Percentiles rank a stretch among this genome's conserved stretches.
Evolutionary conservation across 2,888 invertebrate genomes (phyloP).

Genomic region (Pseudococcus jackbeardsleyi): DNA sequence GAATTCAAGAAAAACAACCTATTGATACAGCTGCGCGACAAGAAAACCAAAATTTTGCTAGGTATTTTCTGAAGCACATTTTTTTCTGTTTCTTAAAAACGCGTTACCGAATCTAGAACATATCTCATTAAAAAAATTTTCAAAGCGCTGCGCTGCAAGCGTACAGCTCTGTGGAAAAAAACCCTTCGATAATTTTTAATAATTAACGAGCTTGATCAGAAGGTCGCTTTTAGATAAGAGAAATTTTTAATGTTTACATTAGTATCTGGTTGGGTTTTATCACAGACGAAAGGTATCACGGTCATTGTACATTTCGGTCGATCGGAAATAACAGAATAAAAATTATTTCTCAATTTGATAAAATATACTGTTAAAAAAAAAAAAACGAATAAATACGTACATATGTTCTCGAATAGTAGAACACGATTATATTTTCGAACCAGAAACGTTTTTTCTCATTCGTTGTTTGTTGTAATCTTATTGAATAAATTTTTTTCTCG

Average conservation of each 20-base stretch:
- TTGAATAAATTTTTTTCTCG: background rate
- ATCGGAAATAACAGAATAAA: slow-evolving; percentile 49
- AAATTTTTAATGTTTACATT: slow-evolving; percentile 61
- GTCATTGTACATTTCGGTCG: slow-evolving; percentile 46
- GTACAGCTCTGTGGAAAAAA: slow-evolving; percentile 48
- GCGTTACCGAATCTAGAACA: slow-evolving; percentile 38
- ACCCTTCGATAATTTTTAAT: slow-evolving; percentile 54
- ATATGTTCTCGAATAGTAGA: background rate
- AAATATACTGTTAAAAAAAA: background rate
- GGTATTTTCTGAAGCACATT: background rate
- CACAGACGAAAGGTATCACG: slow-evolving; percentile 52
- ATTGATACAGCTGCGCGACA: slow-evolving; percentile 20
- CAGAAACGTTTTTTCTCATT: background rate
- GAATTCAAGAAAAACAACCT: background rate
- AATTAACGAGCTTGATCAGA: slow-evolving; percentile 61
- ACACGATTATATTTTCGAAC: background rate
- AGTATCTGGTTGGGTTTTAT: slow-evolving; percentile 33
- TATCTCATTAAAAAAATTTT: slow-evolving; percentile 52
- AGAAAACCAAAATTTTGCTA: background rate
- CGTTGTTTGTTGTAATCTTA: background rate
- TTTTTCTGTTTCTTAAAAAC: background rate
- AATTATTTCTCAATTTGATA: slow-evolving; percentile 31
- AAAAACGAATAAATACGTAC: slow-evolving; percentile 3
- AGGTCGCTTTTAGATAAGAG: slow-evolving; percentile 59
- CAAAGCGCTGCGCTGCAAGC: background rate